Conservation (phyloP, 1,140 invertebrate species). For the Drosophila novamexicana region DNA sequence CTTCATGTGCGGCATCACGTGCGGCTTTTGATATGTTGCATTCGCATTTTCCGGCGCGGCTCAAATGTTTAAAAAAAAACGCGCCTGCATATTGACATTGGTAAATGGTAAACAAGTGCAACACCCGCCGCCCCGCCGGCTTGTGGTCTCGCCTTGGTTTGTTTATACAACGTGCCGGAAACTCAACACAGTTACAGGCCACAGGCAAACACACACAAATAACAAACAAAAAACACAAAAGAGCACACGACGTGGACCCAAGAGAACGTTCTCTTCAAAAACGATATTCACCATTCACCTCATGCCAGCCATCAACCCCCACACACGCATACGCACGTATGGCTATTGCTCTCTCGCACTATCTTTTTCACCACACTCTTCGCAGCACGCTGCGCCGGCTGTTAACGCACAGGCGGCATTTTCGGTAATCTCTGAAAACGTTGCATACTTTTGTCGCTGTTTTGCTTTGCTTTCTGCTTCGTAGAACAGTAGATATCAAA, state of each 20-base stretch:
- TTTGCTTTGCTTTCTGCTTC: conserved; percentile 53
- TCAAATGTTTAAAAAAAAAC: conserved; percentile 46
- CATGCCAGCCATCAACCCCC: conserved; percentile 7
- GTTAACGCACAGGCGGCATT: conserved; percentile 32
- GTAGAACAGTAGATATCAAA: conserved; percentile 45
- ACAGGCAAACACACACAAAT: conserved; percentile 50
- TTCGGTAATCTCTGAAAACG: conserved; percentile 18
- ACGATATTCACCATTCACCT: not conserved
- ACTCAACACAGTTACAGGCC: conserved; percentile 63
- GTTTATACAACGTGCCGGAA: conserved; percentile 82
- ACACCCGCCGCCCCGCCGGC: not conserved
- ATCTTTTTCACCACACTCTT: conserved; percentile 71
- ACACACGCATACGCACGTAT: conserved; percentile 6
- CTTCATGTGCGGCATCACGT: conserved; percentile 61
- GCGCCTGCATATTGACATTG: conserved; percentile 66
- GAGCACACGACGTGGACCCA: not conserved
- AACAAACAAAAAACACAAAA: conserved; percentile 25
- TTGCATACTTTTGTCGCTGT: conserved; percentile 72
- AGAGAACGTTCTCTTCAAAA: not conserved
- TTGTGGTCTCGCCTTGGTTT: conserved; percentile 58
- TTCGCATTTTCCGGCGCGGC: conserved; percentile 40
- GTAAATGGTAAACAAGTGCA: conserved; percentile 59
- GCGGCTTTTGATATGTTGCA: conserved; percentile 37
- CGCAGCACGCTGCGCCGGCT: conserved; percentile 61
- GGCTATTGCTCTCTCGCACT: conserved; percentile 6